Evolutionary conservation across 1,140 invertebrate genomes (phyloP), one percentile per base, ranked within the genome.

Genomic region (Euwallacea similis): DNA sequence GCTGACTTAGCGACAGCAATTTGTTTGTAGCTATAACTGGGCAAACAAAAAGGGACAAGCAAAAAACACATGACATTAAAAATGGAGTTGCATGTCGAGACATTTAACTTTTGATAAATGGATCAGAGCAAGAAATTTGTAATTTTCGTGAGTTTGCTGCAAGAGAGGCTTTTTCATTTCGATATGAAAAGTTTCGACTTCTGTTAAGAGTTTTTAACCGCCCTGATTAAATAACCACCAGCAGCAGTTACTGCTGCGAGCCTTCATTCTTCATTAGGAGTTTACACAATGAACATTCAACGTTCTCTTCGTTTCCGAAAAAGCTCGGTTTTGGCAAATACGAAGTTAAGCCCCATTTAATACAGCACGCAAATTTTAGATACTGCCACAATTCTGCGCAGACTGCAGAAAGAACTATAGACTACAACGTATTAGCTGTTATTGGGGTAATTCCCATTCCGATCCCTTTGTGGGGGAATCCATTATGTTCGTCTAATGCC

Each of bases 51-150:
- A 46, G 10, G 13, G 13, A 11, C 9, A 50, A 10, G 47, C 47
- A 13, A 50, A 15, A 55, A 7, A 55, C 53, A 54, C 50, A 54
- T 11, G 44, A 10, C 60, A 63, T 15, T 50, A 42, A 53, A 64
- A 64, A 21, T 64, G 62, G 53, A 64, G 62, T 54, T n/a, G 62
- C 44, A 50, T 21, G 46, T 53, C 62, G 42, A 8, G 60, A 16
- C 43, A 47, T 63, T 63, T 47, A 63, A 46, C 42, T 63, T 47
- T 47, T 63, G 60, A 63, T 47, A 15, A 63, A 63, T 63, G 60
- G 21, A 15, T 46, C 41, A 15, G 15, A 6, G 13, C 6, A 44
- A 47, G 11, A 15, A 44, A 47, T 63, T 15, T 60, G 15, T 60
- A 42, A 60, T 42, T 42, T n/a, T 60, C 42, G 46, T 50, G 21